Percentiles rank a stretch among this genome's conserved stretches.
phyloP scores from a whole-genome alignment of 2,113 vertebrate genomes.

The Brachyhypopomus occidentalis region DNA sequence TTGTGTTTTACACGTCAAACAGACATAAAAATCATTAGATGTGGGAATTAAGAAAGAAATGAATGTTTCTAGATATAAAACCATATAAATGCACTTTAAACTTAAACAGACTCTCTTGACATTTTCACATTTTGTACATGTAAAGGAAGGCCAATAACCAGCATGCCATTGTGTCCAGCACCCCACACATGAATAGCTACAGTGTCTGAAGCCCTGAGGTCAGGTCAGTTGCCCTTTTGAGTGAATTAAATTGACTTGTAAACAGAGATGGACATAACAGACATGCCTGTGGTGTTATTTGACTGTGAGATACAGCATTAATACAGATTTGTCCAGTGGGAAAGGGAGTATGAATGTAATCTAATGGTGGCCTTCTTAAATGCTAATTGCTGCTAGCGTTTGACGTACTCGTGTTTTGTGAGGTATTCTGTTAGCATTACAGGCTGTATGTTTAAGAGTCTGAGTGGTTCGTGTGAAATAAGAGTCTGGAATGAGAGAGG shows the following conservation, averaged over 20 bases:
- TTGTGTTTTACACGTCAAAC: too few species aligned
- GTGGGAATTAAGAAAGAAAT: too few species aligned
- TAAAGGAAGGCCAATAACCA: constrained; percentile 4
- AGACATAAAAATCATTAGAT: too few species aligned
- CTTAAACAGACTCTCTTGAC: constrained; percentile 3
- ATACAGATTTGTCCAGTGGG: background rate
- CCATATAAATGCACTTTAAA: too few species aligned
- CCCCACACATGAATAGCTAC: constrained; percentile 47
- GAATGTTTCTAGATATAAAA: too few species aligned
- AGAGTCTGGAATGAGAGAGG: constrained; percentile 1
- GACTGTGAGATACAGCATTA: background rate
- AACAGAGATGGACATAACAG: constrained; percentile 10
- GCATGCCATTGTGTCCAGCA: constrained; percentile 1
- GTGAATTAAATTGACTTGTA: constrained; percentile 33
- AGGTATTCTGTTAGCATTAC: constrained; percentile 1
- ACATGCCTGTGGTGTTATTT: constrained; percentile 15
- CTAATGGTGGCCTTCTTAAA: background rate
- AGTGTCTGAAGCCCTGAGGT: constrained; percentile 37
- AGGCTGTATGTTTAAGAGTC: constrained; percentile 26
- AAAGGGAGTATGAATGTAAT: background rate
- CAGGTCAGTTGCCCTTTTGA: constrained; percentile 42
- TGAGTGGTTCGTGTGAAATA: constrained; percentile 30
- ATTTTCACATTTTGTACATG: constrained; percentile 30
- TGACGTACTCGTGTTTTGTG: background rate
- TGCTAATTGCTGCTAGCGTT: background rate